phyloP scores from a whole-genome alignment of 2,113 vertebrate genomes.

The Pluvialis apricaria region DNA sequence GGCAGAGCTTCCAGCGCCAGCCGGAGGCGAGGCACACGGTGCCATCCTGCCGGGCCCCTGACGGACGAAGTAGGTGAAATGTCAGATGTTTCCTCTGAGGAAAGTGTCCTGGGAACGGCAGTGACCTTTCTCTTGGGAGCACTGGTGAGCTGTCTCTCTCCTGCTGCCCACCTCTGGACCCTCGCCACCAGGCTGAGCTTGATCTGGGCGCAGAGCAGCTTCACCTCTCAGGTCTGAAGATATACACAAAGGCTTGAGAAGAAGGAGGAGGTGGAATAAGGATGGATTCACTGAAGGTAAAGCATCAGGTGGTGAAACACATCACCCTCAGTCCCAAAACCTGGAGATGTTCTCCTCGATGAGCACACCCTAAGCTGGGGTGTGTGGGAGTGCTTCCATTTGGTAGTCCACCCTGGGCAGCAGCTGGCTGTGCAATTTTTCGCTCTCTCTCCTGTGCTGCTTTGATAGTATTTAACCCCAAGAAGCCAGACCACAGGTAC shows the following conservation, averaged over 20 bases:
- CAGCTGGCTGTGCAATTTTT: background rate
- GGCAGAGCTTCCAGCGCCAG: background rate
- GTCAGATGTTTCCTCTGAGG: background rate
- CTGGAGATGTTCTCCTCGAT: background rate
- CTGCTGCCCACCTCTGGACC: background rate
- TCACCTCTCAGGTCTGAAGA: background rate
- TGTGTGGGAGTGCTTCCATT: background rate
- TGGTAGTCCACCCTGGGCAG: background rate
- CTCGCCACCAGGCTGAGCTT: background rate
- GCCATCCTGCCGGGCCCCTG: fast-evolving
- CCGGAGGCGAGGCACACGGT: fast-evolving
- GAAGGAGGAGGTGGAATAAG: background rate
- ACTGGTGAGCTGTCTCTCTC: background rate
- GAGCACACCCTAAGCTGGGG: background rate
- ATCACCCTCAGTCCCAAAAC: background rate
- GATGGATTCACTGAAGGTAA: background rate
- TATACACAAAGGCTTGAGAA: background rate
- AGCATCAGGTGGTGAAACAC: background rate
- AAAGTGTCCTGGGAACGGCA: background rate
- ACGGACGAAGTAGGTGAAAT: fast-evolving
- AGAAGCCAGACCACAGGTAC: background rate
- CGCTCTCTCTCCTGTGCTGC: background rate
- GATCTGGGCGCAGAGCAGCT: background rate
- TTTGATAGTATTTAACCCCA: background rate
- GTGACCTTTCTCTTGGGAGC: background rate